Percentiles rank a stretch among this genome's conserved stretches.
Evolutionary conservation across 2,113 vertebrate genomes (phyloP).

Genomic region (Hypomesus transpacificus): DNA sequence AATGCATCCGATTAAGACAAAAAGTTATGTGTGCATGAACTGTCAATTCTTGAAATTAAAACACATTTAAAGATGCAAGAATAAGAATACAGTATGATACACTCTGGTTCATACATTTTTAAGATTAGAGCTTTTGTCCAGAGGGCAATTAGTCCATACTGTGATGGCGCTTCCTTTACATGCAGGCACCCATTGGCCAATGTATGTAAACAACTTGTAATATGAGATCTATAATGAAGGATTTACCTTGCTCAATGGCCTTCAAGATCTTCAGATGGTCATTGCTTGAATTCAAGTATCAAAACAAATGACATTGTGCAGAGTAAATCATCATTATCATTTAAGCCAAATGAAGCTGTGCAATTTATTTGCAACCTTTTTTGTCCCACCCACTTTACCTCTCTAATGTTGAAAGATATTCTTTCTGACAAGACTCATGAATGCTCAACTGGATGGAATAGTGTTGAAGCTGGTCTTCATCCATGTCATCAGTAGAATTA

Average conservation of each 20-base stretch:
- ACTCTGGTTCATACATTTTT: no score
- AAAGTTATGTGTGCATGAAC: not conserved
- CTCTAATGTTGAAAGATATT: slow-evolving; percentile 36
- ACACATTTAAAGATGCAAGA: no score
- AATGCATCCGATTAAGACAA: no score
- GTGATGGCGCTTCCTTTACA: not conserved
- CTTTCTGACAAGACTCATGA: slow-evolving; percentile 69
- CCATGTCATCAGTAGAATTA: slow-evolving; percentile 65
- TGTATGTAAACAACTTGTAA: not conserved
- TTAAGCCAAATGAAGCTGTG: slow-evolving; percentile 15
- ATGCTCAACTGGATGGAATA: slow-evolving; percentile 76
- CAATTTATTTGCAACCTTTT: slow-evolving; percentile 45
- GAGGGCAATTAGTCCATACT: no score
- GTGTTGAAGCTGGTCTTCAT: slow-evolving; percentile 75
- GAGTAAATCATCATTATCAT: not conserved
- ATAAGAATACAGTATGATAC: no score
- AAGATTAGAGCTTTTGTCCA: no score
- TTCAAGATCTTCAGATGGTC: slow-evolving; percentile 75
- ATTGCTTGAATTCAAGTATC: slow-evolving; percentile 49
- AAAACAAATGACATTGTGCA: slow-evolving; percentile 12
- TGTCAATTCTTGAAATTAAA: not conserved
- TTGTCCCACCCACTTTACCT: slow-evolving; percentile 63
- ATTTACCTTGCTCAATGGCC: slow-evolving; percentile 76
- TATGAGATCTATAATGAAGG: not conserved
- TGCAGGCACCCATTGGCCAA: not conserved